phyloP scores from a whole-genome alignment of 2,113 vertebrate genomes.

The Hemicordylus capensis region DNA sequence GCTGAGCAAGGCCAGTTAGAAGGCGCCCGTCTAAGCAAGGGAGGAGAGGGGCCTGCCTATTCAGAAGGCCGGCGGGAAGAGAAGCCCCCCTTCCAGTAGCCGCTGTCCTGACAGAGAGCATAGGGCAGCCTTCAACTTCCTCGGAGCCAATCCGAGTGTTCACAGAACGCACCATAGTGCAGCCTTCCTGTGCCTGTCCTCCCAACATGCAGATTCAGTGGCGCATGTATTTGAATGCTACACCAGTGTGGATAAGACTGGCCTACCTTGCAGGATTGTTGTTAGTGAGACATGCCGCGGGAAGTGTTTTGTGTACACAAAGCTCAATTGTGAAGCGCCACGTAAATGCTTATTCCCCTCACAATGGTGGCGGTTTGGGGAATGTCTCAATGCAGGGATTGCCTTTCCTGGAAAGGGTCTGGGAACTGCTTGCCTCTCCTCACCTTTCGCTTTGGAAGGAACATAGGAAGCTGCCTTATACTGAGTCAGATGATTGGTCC shows the following conservation, averaged over 20 bases:
- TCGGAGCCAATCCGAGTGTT: neutral
- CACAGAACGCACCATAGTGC: neutral
- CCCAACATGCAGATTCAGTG: no score
- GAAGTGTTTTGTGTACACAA: neutral
- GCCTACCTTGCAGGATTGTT: neutral
- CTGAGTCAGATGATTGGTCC: no score
- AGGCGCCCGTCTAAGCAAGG: neutral
- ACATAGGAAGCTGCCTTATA: no score
- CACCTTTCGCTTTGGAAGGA: neutral
- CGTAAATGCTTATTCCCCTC: neutral
- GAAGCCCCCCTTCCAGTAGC: no score
- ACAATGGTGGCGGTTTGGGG: neutral
- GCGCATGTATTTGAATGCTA: neutral
- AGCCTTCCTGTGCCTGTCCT: neutral
- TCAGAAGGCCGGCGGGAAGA: neutral
- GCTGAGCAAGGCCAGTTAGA: neutral
- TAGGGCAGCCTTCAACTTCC: no score
- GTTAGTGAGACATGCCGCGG: neutral
- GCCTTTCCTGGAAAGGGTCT: neutral
- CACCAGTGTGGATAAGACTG: no score
- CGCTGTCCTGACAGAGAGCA: neutral
- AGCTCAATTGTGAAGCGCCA: no score
- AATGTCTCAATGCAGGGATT: neutral
- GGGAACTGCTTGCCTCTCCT: neutral
- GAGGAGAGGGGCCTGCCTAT: neutral